These are phyloP conservation scores for Crotalus helleri DNA, from an alignment of 2,113 vertebrate species.

Conservation along the genomic window DNA sequence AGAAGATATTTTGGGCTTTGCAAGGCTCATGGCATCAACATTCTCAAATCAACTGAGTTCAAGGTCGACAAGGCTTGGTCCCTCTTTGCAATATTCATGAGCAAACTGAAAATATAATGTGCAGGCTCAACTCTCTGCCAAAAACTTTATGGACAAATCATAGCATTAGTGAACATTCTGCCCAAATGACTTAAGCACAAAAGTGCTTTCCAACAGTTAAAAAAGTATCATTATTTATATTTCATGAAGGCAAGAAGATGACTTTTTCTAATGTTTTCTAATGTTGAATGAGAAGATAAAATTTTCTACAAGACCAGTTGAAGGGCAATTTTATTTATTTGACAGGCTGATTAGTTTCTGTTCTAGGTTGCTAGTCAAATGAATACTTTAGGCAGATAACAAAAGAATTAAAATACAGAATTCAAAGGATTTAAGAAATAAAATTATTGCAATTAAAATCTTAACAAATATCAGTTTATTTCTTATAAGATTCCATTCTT, in stretches of 20 bases:
- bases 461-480: neutral
- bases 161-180: neutral
- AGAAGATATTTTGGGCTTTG: slow-evolving; percentile 19
- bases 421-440: neutral
- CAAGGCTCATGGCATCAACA: slow-evolving; percentile 1
- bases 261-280: too few species aligned
- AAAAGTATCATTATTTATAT: neutral
- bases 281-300: rapidly evolving
- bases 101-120: neutral
- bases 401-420: neutral
- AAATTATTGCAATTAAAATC: neutral
- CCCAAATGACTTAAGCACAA: slow-evolving; percentile 15
- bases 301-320: slow-evolving; percentile 32
- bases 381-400: neutral
- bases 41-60: neutral
- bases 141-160: neutral
- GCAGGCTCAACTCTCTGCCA: neutral
- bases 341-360: neutral
- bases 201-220: neutral
- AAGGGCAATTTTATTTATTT: neutral
- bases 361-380: neutral
- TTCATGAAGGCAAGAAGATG: neutral
- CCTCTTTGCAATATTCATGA: neutral
- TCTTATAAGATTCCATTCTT: neutral
- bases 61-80: neutral